These are phyloP conservation scores for Dallia pectoralis DNA, from an alignment of 2,797 vertebrate species.

Conservation along the genomic window DNA sequence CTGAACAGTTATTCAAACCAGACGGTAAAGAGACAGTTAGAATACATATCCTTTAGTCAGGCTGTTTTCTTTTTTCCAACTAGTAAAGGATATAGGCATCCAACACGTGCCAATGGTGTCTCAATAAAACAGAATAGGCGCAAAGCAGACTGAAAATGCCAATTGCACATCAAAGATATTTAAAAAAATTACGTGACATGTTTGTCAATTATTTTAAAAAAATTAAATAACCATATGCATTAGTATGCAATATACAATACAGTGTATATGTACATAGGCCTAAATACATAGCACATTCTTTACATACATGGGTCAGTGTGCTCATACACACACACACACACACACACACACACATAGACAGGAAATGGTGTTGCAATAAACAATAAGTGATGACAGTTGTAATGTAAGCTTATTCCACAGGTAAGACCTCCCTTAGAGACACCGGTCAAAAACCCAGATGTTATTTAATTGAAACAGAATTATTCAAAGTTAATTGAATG, in stretches of 20 bases:
- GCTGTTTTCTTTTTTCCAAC: neutral
- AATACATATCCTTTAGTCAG: neutral
- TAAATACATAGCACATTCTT: neutral
- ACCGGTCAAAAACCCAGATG: slow-evolving; percentile 35
- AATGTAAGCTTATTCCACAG: slow-evolving; percentile 5
- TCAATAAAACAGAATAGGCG: neutral
- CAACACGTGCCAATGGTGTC: neutral
- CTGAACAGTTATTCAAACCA: slow-evolving; percentile 8
- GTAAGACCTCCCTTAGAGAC: slow-evolving; percentile 12
- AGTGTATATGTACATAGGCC: neutral
- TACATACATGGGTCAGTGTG: neutral
- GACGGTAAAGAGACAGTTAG: neutral
- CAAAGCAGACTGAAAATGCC: neutral
- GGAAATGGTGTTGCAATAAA: neutral
- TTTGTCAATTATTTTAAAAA: neutral
- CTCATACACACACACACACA: slow-evolving; percentile 2
- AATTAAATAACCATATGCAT: neutral
- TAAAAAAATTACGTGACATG: neutral
- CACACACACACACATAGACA: neutral
- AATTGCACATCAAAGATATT: neutral
- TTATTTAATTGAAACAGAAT: slow-evolving; percentile 57
- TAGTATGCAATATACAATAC: neutral
- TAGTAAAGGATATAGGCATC: neutral
- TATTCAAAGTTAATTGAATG: no score
- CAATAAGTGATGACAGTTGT: neutral